A percentile compares a stretch with the other conserved stretches of the same genome.
phyloP scores from a whole-genome alignment of 2,113 vertebrate genomes.

The Brienomyrus longianalis region DNA sequence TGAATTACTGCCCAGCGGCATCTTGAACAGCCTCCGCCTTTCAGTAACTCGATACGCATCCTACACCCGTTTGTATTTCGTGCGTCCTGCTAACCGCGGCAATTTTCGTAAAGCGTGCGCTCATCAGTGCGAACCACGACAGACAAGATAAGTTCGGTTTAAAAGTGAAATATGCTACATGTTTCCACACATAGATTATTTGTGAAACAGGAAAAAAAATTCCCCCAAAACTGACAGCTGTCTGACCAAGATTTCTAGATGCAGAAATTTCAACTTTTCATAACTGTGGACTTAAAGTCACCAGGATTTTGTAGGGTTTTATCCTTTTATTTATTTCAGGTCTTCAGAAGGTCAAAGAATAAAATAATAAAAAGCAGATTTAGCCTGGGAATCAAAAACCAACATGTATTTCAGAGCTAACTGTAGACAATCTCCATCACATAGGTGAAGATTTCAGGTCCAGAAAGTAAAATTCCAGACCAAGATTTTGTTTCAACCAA shows the following conservation, averaged over 20 bases:
- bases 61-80: background rate
- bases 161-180: background rate
- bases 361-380: background rate
- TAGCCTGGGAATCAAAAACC: background rate
- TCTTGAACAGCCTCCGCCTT: conserved; percentile 2
- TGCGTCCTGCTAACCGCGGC: background rate
- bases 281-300: background rate
- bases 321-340: background rate
- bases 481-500: no score
- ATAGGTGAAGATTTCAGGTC: background rate
- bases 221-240: background rate
- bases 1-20: background rate
- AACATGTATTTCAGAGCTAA: background rate
- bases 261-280: background rate
- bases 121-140: background rate
- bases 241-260: background rate
- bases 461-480: background rate
- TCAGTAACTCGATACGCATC: background rate
- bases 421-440: background rate
- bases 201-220: background rate
- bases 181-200: background rate
- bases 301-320: background rate
- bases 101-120: background rate
- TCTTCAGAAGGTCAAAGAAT: background rate
- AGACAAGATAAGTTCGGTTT: background rate